A percentile compares a stretch with the other conserved stretches of the same genome.
Conservation (phyloP, 2,113 vertebrate species). For the sheep (Ovis aries) region ARS-UI_Ramb_v3.0 NC_056054.1:66091001-66091500, state of each 20-base stretch:
- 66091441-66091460: conserved; percentile 47
- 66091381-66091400: conserved; percentile 45
- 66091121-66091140: neutral
- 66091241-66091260: neutral
- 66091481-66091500: conserved; percentile 67
- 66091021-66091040: neutral
- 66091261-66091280: neutral
- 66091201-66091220: neutral
- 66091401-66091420: conserved; percentile 41
- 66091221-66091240: neutral
- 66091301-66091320: neutral
- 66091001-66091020: neutral
- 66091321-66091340: neutral
- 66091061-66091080: neutral
- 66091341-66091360: neutral
- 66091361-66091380: conserved; percentile 64
- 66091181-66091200: neutral
- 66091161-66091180: neutral
- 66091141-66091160: neutral
- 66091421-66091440: conserved; percentile 9
- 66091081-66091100: neutral
- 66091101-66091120: neutral
- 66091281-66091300: neutral
- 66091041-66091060: neutral
- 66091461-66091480: conserved; percentile 53